Evolutionary conservation across 2,888 invertebrate species (phyloP), one percentile per base, ranked within the genome.

Genomic region (Callosobruchus maculatus): DNA sequence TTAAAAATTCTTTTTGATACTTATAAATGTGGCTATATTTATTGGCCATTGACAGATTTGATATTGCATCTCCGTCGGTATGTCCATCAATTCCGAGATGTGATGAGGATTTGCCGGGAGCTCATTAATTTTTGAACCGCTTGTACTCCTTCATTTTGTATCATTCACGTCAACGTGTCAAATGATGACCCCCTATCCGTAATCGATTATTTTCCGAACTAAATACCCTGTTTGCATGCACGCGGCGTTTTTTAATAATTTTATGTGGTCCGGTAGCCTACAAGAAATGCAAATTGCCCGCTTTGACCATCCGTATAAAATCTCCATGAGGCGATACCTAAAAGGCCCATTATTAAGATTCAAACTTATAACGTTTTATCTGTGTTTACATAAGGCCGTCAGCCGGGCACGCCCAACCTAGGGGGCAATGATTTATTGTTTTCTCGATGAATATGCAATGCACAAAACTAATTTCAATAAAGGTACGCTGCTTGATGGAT

Each of bases 371-470:
- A 76, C 77, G 76, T 78, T 78, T 77, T 78, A 79, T 77, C 73
- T 76, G 76, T 83, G 82, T 82, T 83, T 82, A 82, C 82, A 81
- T 81, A 81, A 77, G 81, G 79, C 78, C 81, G 82, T 81, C 82
- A 77, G 80, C 75, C 76, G 75, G 78, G 72, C 80, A 79, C 82
- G 81, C 81, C 80, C 77, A 76, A 49, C 49, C 74, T 73, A 30
- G 30, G 20, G 71, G 73, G 76, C 75, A 75, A 85, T 85, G 86
- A 86, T 86, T 86, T 86, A 86, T 85, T 77, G 80, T 80, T 82
- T 79, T 78, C 73, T 82, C 84, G 84, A 85, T 86, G 85, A 86
- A 86, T 86, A 86, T 86, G 85, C 85, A 85, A 85, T 83, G 83
- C 82, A 80, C 82, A 82, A 82, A 84, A 83, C 84, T 84, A 85